Percentiles rank a stretch among this genome's conserved stretches.
These are phyloP conservation scores for Euzophera pinguis DNA, from an alignment of 2,888 invertebrate genomes.

Conservation along the genomic window DNA sequence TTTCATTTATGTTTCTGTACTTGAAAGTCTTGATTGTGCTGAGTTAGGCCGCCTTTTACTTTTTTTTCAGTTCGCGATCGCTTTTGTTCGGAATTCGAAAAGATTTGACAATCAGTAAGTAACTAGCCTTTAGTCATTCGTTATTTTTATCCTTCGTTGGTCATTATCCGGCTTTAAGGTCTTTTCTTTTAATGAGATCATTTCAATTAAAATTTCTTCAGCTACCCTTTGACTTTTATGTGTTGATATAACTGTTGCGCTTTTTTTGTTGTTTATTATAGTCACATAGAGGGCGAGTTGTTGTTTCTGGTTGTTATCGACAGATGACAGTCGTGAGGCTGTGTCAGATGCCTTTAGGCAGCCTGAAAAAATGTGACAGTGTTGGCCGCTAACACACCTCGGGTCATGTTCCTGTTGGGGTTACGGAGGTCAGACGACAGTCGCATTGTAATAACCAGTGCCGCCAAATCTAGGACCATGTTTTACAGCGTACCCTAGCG, in stretches of 20 bases:
- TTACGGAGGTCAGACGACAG: no score
- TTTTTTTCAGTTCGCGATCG: slow-evolving; percentile 63
- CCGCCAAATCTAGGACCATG: no score
- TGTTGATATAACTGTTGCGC: neutral
- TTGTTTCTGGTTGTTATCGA: no score
- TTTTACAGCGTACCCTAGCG: no score
- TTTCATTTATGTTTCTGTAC: slow-evolving; percentile 79
- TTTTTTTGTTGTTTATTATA: no score
- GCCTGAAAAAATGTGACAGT: no score
- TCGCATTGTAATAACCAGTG: no score
- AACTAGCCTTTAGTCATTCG: slow-evolving; percentile 21
- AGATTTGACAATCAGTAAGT: slow-evolving; percentile 47
- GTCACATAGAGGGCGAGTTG: no score
- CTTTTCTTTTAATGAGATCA: neutral
- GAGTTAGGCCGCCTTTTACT: slow-evolving; percentile 60
- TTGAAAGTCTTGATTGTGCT: slow-evolving; percentile 74
- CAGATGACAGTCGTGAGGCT: no score
- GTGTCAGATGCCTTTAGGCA: no score
- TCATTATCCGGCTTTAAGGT: slow-evolving; percentile 12
- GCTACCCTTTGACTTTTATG: neutral
- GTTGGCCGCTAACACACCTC: no score
- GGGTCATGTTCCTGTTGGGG: no score
- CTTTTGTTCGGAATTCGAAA: slow-evolving; percentile 69
- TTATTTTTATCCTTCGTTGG: slow-evolving; percentile 21
- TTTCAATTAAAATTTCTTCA: neutral